Evolutionary conservation across 1,140 invertebrate species (phyloP).

Genomic region (Megalonaias nervosa): DNA sequence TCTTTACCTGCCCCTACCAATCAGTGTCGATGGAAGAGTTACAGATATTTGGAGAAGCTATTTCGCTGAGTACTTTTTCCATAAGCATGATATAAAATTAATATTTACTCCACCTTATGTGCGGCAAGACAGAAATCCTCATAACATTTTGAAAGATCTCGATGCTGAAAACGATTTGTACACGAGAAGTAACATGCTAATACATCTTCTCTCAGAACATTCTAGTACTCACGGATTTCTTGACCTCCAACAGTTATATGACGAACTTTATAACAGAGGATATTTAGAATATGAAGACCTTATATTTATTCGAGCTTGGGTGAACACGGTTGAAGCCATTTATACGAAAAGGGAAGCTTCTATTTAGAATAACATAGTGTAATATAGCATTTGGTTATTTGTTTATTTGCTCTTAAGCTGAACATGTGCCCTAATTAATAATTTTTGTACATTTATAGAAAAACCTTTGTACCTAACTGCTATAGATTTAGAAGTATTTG

Average conservation of each 20-base stretch:
- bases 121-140: constrained; percentile 23
- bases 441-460: too few relatives aligned
- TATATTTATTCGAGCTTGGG: constrained; percentile 1
- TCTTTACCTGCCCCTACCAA: constrained; percentile 16
- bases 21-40: constrained; percentile 24
- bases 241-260: background rate
- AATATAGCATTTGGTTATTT: too few relatives aligned
- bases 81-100: constrained; percentile 1
- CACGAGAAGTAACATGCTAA: background rate
- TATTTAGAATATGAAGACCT: constrained; percentile 12
- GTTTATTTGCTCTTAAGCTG: too few relatives aligned
- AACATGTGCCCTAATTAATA: too few relatives aligned
- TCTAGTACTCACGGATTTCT: background rate
- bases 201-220: background rate
- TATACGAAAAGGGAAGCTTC: too few relatives aligned
- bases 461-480: too few relatives aligned
- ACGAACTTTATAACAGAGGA: constrained; percentile 12
- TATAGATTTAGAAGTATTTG: too few relatives aligned
- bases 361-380: too few relatives aligned
- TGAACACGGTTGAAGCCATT: background rate
- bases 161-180: constrained; percentile 10
- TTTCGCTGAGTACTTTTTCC: constrained; percentile 19
- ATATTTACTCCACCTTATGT: constrained; percentile 24
- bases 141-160: constrained; percentile 15
- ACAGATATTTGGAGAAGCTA: constrained; percentile 38